phyloP scores from a whole-genome alignment of 1,140 invertebrate species.

The Trichomalopsis sarcophagae region DNA sequence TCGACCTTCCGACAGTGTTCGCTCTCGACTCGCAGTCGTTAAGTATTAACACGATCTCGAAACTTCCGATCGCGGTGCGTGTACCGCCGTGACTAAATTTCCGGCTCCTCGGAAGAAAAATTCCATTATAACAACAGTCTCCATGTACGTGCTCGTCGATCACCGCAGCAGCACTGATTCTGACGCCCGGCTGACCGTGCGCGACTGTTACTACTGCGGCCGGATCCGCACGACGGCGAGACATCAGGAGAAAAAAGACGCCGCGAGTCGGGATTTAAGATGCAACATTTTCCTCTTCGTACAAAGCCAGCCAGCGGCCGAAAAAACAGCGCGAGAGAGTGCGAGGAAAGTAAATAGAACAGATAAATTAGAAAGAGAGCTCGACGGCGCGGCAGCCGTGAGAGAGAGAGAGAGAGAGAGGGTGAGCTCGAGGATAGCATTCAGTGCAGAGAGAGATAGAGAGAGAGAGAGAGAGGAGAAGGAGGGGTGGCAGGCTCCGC shows the following conservation, averaged over 20 bases:
- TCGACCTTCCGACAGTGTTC: too few relatives aligned
- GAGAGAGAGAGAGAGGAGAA: constrained; percentile 54
- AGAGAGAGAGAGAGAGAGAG: constrained; percentile 34
- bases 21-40: too few relatives aligned
- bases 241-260: neutral
- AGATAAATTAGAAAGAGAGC: constrained; percentile 46
- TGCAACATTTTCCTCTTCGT: neutral
- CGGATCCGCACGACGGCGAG: neutral
- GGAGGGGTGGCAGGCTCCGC: constrained; percentile 59
- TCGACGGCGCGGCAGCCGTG: constrained; percentile 34
- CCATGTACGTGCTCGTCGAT: neutral
- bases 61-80: too few relatives aligned
- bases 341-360: constrained; percentile 43
- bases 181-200: constrained; percentile 29
- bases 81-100: too few relatives aligned
- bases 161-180: neutral
- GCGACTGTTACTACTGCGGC: constrained; percentile 33
- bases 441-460: constrained; percentile 61
- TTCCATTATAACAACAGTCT: too few relatives aligned
- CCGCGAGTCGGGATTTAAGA: neutral
- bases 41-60: too few relatives aligned
- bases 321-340: constrained; percentile 23
- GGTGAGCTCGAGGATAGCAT: constrained; percentile 65
- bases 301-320: neutral
- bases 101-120: too few relatives aligned